Conservation (phyloP, 2,888 invertebrate species). For the Mythimna ferrago region DNA sequence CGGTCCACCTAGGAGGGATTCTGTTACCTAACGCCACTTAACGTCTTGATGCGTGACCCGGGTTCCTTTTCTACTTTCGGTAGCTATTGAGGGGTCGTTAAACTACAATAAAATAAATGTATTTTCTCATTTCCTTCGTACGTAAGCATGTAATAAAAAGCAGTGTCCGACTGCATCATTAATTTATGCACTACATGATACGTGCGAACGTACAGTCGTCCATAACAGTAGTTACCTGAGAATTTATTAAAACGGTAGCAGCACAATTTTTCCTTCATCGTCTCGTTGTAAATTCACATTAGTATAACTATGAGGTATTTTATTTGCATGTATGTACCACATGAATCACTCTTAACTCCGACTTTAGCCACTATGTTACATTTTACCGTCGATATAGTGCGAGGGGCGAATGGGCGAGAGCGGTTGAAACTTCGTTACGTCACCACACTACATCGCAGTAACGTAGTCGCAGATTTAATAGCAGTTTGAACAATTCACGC, state of each 20-base stretch:
- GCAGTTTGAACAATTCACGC: conserved; percentile 73
- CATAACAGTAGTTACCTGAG: conserved; percentile 46
- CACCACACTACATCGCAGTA: conserved; percentile 66
- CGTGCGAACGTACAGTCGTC: conserved; percentile 34
- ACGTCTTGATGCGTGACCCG: conserved; percentile 46
- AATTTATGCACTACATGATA: conserved; percentile 42
- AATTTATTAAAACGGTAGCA: conserved; percentile 43
- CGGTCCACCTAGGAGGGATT: conserved; percentile 43
- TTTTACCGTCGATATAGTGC: conserved; percentile 73
- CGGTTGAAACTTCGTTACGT: conserved; percentile 72
- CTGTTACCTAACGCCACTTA: conserved; percentile 45
- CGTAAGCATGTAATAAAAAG: conserved; percentile 19
- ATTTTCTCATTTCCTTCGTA: conserved; percentile 26
- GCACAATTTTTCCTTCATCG: conserved; percentile 38
- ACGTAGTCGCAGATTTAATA: conserved; percentile 71
- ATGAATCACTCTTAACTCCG: conserved; percentile 60
- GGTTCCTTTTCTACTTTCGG: conserved; percentile 19
- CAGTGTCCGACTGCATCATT: conserved; percentile 35
- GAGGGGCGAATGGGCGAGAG: conserved; percentile 41
- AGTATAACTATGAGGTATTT: conserved; percentile 50
- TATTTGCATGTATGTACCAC: conserved; percentile 50
- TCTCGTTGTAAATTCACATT: conserved; percentile 51
- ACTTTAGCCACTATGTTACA: conserved; percentile 67
- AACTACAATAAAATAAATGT: conserved; percentile 41
- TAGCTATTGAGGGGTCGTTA: conserved; percentile 20